Percentiles rank a stretch among this genome's conserved stretches.
phyloP scores from a whole-genome alignment of 2,888 invertebrate genomes.

The Lasioglossum calceatum region DNA sequence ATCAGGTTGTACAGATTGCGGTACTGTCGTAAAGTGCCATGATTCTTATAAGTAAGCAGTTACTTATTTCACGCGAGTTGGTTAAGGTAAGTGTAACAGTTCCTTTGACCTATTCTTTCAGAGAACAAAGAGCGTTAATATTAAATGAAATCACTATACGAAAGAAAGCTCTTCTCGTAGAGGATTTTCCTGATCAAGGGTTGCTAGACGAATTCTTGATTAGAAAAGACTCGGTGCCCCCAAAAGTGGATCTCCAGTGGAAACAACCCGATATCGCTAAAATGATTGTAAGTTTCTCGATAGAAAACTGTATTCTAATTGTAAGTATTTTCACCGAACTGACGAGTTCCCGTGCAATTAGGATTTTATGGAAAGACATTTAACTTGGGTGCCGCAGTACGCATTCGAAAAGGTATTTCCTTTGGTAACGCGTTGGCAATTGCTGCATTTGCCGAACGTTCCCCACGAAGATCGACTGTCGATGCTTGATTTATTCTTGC shows the following conservation, averaged over 20 bases:
- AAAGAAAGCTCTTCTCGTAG: conserved; percentile 88
- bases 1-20: conserved; percentile 89
- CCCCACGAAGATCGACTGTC: conserved; percentile 63
- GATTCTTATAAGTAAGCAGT: conserved; percentile 87
- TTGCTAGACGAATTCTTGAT: conserved; percentile 90
- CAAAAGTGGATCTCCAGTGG: conserved; percentile 86
- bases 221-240: conserved; percentile 85
- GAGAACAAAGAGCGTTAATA: conserved; percentile 87
- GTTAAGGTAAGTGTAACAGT: conserved; percentile 12
- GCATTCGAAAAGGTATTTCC: conserved; percentile 92
- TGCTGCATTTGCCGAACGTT: conserved; percentile 84
- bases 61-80: neutral
- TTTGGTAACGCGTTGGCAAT: conserved; percentile 91
- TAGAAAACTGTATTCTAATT: conserved; percentile 9
- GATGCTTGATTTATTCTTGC: conserved; percentile 81
- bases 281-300: conserved; percentile 87
- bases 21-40: conserved; percentile 87
- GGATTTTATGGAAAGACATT: conserved; percentile 88
- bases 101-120: conserved; percentile 78
- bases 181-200: conserved; percentile 89
- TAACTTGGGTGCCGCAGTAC: conserved; percentile 92
- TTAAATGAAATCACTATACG: conserved; percentile 90
- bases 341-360: conserved; percentile 74
- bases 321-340: neutral
- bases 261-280: conserved; percentile 88